These are phyloP conservation scores for Drosophila nigritarsus DNA, from an alignment of 2,888 invertebrate genomes.

Conservation along the genomic window DNA sequence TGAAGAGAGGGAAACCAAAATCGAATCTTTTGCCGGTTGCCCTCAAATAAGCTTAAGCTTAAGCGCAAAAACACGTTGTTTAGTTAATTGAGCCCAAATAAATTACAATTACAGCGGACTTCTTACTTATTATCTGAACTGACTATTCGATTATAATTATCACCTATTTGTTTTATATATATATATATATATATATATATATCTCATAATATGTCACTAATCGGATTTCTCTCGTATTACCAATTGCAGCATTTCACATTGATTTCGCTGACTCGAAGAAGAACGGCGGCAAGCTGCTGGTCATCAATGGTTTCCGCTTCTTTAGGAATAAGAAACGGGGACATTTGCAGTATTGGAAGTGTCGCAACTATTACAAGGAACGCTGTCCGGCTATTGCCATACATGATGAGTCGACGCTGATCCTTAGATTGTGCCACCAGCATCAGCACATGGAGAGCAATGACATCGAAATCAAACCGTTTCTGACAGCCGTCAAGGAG, in stretches of 20 bases:
- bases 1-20: slow-evolving; percentile 39
- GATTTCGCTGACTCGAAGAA: slow-evolving; percentile 85
- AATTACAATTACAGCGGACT: slow-evolving; percentile 37
- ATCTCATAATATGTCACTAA: slow-evolving; percentile 20
- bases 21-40: slow-evolving; percentile 10
- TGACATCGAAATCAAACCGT: slow-evolving; percentile 83
- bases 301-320: slow-evolving; percentile 85
- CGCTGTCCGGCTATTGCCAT: slow-evolving; percentile 85
- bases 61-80: slow-evolving; percentile 33
- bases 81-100: slow-evolving; percentile 45
- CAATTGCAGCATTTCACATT: slow-evolving; percentile 82
- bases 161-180: background rate
- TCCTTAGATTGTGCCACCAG: slow-evolving; percentile 83
- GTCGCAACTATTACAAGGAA: slow-evolving; percentile 85
- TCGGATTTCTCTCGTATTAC: slow-evolving; percentile 6
- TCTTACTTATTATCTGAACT: slow-evolving; percentile 4
- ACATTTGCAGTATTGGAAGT: slow-evolving; percentile 85
- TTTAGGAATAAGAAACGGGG: slow-evolving; percentile 85
- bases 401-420: slow-evolving; percentile 83
- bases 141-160: background rate
- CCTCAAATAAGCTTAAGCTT: slow-evolving; percentile 40
- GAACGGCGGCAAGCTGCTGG: slow-evolving; percentile 84
- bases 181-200: too few species aligned
- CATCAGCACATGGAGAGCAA: slow-evolving; percentile 84
- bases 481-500: slow-evolving; percentile 49